Conservation (phyloP, 2,113 vertebrate species). For the Channa maculata region DNA sequence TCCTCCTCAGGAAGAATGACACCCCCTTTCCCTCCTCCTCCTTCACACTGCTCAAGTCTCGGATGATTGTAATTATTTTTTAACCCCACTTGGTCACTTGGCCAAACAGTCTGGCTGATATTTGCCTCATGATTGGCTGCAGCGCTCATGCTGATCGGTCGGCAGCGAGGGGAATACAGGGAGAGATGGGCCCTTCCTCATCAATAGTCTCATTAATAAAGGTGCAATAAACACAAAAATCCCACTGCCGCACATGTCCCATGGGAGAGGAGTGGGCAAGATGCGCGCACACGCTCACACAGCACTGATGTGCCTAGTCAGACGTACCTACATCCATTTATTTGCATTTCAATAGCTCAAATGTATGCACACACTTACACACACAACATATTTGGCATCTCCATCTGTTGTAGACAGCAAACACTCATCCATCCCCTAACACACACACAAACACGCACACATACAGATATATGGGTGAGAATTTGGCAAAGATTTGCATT, state of each 20-base stretch:
- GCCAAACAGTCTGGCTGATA: constrained; percentile 59
- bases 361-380: constrained; percentile 34
- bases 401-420: constrained; percentile 60
- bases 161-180: constrained; percentile 18
- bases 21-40: not conserved
- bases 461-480: constrained; percentile 42
- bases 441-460: constrained; percentile 20
- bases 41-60: constrained; percentile 40
- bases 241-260: constrained; percentile 8
- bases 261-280: constrained; percentile 4
- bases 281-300: constrained; percentile 5
- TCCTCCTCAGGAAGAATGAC: constrained; percentile 51
- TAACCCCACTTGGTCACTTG: constrained; percentile 48
- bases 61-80: constrained; percentile 60
- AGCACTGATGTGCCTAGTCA: constrained; percentile 40
- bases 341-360: constrained; percentile 57
- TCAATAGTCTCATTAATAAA: constrained; percentile 65
- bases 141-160: constrained; percentile 41
- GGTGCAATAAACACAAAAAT: constrained; percentile 58
- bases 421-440: constrained; percentile 7
- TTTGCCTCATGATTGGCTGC: constrained; percentile 50
- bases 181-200: constrained; percentile 47
- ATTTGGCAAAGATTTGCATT: constrained; percentile 63
- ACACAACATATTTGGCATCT: constrained; percentile 49
- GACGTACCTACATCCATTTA: constrained; percentile 42